Percentiles rank a stretch among this genome's conserved stretches.
phyloP scores from a whole-genome alignment of 2,888 invertebrate genomes.

The Andrena marginata region DNA sequence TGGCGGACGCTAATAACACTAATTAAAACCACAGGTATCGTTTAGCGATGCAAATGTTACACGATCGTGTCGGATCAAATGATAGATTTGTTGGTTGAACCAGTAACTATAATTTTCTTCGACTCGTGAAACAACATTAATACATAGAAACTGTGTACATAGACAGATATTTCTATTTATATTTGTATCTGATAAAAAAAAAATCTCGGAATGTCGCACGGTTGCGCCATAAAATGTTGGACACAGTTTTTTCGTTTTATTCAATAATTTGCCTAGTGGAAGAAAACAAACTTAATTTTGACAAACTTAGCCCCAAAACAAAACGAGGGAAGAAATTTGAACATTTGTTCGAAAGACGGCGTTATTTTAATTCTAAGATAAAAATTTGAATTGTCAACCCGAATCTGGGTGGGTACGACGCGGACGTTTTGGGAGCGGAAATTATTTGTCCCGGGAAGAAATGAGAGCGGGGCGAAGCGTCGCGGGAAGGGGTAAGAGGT shows the following conservation, averaged over 20 bases:
- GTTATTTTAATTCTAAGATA: background rate
- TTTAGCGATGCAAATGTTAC: slow-evolving; percentile 14
- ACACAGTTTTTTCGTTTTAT: too few relatives aligned
- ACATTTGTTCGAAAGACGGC: background rate
- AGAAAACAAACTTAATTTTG: too few relatives aligned
- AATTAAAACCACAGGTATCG: slow-evolving; percentile 24
- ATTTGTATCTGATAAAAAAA: too few relatives aligned
- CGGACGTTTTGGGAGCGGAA: slow-evolving; percentile 49
- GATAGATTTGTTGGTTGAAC: background rate
- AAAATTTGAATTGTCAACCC: background rate
- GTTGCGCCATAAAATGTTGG: too few relatives aligned
- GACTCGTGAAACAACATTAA: too few relatives aligned
- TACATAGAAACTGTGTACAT: too few relatives aligned
- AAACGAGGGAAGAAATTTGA: background rate
- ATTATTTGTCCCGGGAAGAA: slow-evolving; percentile 76
- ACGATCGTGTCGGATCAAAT: background rate
- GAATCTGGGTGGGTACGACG: background rate
- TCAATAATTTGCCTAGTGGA: too few relatives aligned
- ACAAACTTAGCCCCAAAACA: background rate
- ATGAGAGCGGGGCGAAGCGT: slow-evolving; percentile 53
- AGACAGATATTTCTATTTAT: too few relatives aligned
- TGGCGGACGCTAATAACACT: slow-evolving; percentile 1
- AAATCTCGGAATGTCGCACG: too few relatives aligned
- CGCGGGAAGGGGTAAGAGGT: slow-evolving; percentile 7
- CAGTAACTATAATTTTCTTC: too few relatives aligned